Evolutionary conservation across 2,113 vertebrate species (phyloP), one percentile per base, ranked within the genome.

Genomic region (Onychorhynchus coronatus): DNA sequence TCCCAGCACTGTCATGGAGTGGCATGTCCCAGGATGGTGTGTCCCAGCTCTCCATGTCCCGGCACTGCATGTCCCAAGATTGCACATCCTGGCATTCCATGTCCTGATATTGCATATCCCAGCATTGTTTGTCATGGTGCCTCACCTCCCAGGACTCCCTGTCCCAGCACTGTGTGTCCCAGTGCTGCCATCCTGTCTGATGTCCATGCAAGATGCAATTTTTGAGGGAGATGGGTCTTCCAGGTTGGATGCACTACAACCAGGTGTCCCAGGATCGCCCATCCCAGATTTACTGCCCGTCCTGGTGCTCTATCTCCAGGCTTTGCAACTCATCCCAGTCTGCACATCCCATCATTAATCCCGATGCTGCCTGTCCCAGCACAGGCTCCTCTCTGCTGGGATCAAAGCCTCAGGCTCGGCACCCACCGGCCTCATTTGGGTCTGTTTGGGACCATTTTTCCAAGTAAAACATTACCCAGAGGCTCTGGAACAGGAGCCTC

Each of bases 331-430:
- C 25, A 9, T 46, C 42, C 74, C 52, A 19, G 9, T 0, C 8
- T 25, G 46, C 35, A 12, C 14, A 25, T 31, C 23, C 63, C 70
- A 49, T 8, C 25, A 0, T 19, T 33, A 2, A 6, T 49, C 47
- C 73, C 2, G 0, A 1, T 0, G 15, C 12, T 6, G 23, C 14
- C 7, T 5, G 12, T 30, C 65, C 65, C 39, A 8, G 47, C 12
- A 41, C 22, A 7, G 33, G 8, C 37, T 58, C n/a, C 63, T 55
- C 74, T 65, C 49, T 1, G 24, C 28, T 5, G 22, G 35, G 15
- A 22, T 62, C 58, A 8, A 21, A 55, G 13, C 25, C 21, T 65
- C 49, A 42, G 16, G 16, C 35, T 42, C 4, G 13, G 11, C 18
- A 11, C 35, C 41, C 31, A 4, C 8, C 1, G 1, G 14, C 33